Base-by-base conservation (phyloP, 2,888 invertebrate species). In the Dendrolimus houi region DNA sequence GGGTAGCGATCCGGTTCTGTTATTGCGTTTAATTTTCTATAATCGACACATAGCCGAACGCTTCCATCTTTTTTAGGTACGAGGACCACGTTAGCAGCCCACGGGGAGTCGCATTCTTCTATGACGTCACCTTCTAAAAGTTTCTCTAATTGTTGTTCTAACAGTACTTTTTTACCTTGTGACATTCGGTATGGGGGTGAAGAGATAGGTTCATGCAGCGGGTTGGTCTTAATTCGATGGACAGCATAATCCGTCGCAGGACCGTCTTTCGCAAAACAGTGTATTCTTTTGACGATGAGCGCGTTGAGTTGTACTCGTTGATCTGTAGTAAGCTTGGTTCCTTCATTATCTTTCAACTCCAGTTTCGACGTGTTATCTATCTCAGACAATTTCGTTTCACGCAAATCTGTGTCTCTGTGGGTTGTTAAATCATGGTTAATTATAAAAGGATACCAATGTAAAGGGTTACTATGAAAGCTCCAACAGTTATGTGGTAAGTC, bases 11-110 rank as follows among this genome's bases (percentile, higher is more conserved):
- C 65, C 41, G 69, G 59, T 7, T 53, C 55, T 0, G 72, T 73
- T 3, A 70, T 60, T 0, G 61, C 56, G 52, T 70, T 69, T 2
- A 71, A 47, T 9, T 58, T 55, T 7, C 76, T 64, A 54, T 78
- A 81, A 56, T 80, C 79, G 0, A 79, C 60, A 58, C 82, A 79
- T 3, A 80, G 56, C 52, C 78, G 59, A 0, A 66, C 58, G n/a
- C 56, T 59, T 8, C 72, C 74, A 58, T 70, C 65, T n/a, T 53
- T 67, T 70, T 55, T 80, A 81, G 0, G 74, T 72, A 80, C 70
- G 54, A 81, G 58, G 0, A 80, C 75, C 0, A 77, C 75, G 3
- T 77, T 78, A 1, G 77, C 67, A 2, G 76, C 64, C 76, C 75
- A 81, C 0, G 75, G 70, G 1, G 75, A 75, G 13, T 29, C 8